A percentile compares a stretch with the other conserved stretches of the same genome.
Evolutionary conservation across 2,888 invertebrate species (phyloP).

Genomic region (Zygothrica quintamaculata): DNA sequence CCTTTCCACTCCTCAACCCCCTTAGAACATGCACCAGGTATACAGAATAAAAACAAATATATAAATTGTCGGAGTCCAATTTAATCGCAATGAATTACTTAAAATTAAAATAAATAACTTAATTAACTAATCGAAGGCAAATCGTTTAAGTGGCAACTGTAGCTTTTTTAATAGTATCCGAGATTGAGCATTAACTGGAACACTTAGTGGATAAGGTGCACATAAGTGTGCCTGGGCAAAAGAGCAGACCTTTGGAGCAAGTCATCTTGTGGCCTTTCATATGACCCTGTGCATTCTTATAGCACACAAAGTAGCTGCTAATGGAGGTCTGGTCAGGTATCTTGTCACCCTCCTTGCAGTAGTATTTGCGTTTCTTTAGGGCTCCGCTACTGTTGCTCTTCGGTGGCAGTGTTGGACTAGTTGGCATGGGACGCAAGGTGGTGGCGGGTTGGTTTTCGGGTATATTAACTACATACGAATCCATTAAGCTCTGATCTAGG

Average conservation of each 20-base stretch:
- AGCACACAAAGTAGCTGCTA: slow-evolving; percentile 85
- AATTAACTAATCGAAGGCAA: slow-evolving; percentile 24
- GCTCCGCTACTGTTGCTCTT: slow-evolving; percentile 18
- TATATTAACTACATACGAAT: slow-evolving; percentile 57
- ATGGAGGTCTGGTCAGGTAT: slow-evolving; percentile 85
- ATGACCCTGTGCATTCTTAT: slow-evolving; percentile 81
- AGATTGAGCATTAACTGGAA: slow-evolving; percentile 48
- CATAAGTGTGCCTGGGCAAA: slow-evolving; percentile 84
- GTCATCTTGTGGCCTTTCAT: slow-evolving; percentile 85
- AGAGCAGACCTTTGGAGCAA: slow-evolving; percentile 85
- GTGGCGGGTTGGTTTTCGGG: slow-evolving; percentile 30
- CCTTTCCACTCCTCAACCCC: slow-evolving; percentile 8
- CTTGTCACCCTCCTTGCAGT: slow-evolving; percentile 85
- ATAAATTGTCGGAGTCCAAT: slow-evolving; percentile 5
- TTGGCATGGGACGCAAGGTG: slow-evolving; percentile 29
- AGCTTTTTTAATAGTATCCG: slow-evolving; percentile 24
- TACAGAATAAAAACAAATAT: background rate
- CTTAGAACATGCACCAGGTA: background rate
- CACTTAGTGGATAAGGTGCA: slow-evolving; percentile 85
- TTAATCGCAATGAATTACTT: slow-evolving; percentile 34
- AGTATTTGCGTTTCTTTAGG: slow-evolving; percentile 81
- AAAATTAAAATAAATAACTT: slow-evolving; percentile 71
- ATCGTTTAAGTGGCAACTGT: slow-evolving; percentile 44
- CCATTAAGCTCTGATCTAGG: slow-evolving; percentile 64
- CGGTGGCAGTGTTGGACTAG: slow-evolving; percentile 27